Conservation (phyloP, 2,888 invertebrate genomes). For the Trachelus tabidus region DNA sequence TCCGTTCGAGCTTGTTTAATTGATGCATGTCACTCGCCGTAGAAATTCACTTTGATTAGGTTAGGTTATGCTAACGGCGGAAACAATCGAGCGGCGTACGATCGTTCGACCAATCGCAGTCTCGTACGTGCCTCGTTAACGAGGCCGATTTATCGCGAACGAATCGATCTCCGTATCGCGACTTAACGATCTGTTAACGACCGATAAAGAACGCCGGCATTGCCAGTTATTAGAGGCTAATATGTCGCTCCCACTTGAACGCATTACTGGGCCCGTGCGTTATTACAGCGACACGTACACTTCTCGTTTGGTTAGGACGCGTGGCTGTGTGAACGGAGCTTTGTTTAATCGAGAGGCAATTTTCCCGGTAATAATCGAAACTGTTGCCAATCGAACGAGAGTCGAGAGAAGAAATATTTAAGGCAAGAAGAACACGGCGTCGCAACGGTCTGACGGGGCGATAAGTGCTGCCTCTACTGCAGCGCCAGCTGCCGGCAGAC, state of each 20-base stretch:
- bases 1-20: not conserved
- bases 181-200: conserved; percentile 40
- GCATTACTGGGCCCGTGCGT: not conserved
- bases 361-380: not conserved
- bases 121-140: not conserved
- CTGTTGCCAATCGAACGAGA: not conserved
- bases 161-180: conserved; percentile 36
- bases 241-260: not conserved
- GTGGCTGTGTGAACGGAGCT: too few species aligned
- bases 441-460: not conserved
- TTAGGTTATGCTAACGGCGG: not conserved
- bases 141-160: conserved; percentile 35
- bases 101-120: not conserved
- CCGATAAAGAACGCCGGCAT: conserved; percentile 30
- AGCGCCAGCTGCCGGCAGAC: not conserved
- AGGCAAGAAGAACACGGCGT: not conserved
- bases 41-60: not conserved
- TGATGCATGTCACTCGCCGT: not conserved
- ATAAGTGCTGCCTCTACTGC: not conserved
- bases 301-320: not conserved
- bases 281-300: not conserved
- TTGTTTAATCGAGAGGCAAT: not conserved
- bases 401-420: not conserved
- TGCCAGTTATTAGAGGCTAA: conserved; percentile 25
- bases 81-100: not conserved